Conservation (phyloP, 2,113 vertebrate genomes). For the Alces alces region DNA sequence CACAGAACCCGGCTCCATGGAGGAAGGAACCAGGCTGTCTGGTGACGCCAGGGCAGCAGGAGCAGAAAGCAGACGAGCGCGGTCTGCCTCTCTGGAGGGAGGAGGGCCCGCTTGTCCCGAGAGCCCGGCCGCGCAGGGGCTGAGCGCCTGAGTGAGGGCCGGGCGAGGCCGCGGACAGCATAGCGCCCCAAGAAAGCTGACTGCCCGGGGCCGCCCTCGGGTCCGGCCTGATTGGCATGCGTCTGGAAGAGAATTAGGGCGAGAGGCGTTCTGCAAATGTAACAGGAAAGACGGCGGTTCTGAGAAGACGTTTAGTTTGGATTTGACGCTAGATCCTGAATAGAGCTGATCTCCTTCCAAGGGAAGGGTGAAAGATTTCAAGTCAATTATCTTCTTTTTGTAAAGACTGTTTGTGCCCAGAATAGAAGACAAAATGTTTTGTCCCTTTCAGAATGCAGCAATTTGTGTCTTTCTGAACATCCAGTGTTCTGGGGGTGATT, state of each 20-base stretch:
- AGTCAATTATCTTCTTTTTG: not conserved
- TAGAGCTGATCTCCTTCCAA: not conserved
- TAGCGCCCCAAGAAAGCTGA: rapidly evolving
- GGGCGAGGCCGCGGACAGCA: too few relatives aligned
- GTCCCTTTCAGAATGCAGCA: not conserved
- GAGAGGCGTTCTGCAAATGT: not conserved
- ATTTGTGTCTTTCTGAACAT: not conserved
- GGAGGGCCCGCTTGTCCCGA: not conserved
- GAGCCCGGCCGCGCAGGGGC: not conserved
- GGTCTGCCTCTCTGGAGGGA: rapidly evolving
- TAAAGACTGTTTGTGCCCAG: not conserved
- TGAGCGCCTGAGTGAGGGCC: rapidly evolving
- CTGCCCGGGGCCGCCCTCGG: not conserved
- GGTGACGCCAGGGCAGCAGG: rapidly evolving
- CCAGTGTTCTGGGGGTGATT: not conserved
- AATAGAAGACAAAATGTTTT: not conserved
- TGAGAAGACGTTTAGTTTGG: not conserved
- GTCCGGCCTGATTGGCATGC: rapidly evolving
- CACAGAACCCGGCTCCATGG: not conserved
- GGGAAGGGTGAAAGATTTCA: not conserved
- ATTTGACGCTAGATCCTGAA: not conserved
- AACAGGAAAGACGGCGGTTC: rapidly evolving
- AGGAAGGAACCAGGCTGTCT: not conserved
- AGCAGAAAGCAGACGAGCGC: not conserved
- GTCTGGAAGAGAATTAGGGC: not conserved